Evolutionary conservation across 2,113 vertebrate species (phyloP).

Genomic region (Propithecus coquereli): DNA sequence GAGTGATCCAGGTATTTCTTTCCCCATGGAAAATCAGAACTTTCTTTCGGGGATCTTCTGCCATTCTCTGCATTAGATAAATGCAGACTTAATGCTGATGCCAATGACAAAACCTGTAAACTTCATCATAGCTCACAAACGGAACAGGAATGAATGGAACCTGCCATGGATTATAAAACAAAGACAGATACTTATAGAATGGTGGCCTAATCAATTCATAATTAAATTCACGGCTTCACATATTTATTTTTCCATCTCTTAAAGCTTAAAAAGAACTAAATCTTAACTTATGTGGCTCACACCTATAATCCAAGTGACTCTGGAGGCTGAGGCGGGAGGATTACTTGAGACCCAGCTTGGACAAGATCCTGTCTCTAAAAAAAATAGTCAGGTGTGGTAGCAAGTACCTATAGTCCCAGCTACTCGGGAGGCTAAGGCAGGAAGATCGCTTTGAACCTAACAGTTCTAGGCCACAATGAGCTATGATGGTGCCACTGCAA

Average conservation of each 20-base stretch:
- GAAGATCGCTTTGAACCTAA: no score
- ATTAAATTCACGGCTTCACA: not conserved
- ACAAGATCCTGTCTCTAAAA: no score
- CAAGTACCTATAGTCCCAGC: no score
- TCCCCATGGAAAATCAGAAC: slow-evolving; percentile 81
- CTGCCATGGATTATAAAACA: not conserved
- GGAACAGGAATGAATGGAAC: not conserved
- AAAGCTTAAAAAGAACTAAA: slow-evolving; percentile 26
- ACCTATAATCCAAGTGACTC: no score
- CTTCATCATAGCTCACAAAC: not conserved
- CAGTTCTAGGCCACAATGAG: no score
- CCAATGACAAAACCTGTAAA: not conserved
- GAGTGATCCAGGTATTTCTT: slow-evolving; percentile 82
- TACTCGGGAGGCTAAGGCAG: no score
- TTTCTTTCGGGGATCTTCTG: slow-evolving; percentile 64
- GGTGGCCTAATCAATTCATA: not conserved
- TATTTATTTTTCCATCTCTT: slow-evolving; percentile 41
- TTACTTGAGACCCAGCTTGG: no score
- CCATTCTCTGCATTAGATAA: slow-evolving; percentile 71
- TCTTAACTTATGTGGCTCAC: not conserved
- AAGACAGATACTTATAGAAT: not conserved
- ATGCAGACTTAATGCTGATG: not conserved
- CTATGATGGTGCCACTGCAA: no score
- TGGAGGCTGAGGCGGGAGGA: no score
- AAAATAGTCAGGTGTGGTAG: no score